Conservation (phyloP, 2,797 vertebrate species). For the Microctenopoma lineatum region DNA sequence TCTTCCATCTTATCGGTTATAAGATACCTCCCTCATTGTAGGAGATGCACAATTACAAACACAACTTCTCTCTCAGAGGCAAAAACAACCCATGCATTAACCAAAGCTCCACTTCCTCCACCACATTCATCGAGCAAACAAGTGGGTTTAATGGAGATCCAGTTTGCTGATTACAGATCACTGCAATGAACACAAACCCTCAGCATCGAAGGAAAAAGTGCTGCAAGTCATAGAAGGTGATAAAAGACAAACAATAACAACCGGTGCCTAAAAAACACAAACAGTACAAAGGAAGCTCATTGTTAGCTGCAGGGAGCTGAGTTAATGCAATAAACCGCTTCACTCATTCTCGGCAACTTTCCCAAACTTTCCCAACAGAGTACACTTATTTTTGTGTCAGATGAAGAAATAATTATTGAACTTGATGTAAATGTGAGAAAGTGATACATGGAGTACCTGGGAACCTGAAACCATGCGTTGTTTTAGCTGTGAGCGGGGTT, state of each 20-base stretch:
- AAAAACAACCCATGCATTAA: constrained; percentile 65
- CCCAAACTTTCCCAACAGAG: constrained; percentile 50
- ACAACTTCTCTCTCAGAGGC: constrained; percentile 29
- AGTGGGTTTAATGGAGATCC: constrained; percentile 74
- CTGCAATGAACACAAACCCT: constrained; percentile 65
- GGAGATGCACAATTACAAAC: constrained; percentile 30
- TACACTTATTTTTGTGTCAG: constrained; percentile 33
- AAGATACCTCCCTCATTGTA: constrained; percentile 12
- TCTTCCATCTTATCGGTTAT: constrained; percentile 29
- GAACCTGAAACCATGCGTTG: constrained; percentile 3
- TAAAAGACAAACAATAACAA: constrained; percentile 74
- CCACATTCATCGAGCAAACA: constrained; percentile 69
- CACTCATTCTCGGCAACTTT: constrained; percentile 36
- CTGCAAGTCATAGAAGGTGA: constrained; percentile 64
- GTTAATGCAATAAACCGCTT: constrained; percentile 59
- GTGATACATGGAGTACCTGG: neutral
- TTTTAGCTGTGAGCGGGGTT: constrained; percentile 28
- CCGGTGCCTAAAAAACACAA: constrained; percentile 56
- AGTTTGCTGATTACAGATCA: constrained; percentile 72
- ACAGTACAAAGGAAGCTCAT: constrained; percentile 47
- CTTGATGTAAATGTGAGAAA: constrained; percentile 28
- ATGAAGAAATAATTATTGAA: constrained; percentile 34
- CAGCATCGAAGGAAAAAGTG: constrained; percentile 45
- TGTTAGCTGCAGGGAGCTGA: constrained; percentile 39
- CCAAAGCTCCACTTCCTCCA: constrained; percentile 66